Evolutionary conservation across 37 sponge, comb jelly and placozoan species (phyloP), one percentile per base, ranked within the genome.

Genomic region (Amphimedon queenslandica): DNA sequence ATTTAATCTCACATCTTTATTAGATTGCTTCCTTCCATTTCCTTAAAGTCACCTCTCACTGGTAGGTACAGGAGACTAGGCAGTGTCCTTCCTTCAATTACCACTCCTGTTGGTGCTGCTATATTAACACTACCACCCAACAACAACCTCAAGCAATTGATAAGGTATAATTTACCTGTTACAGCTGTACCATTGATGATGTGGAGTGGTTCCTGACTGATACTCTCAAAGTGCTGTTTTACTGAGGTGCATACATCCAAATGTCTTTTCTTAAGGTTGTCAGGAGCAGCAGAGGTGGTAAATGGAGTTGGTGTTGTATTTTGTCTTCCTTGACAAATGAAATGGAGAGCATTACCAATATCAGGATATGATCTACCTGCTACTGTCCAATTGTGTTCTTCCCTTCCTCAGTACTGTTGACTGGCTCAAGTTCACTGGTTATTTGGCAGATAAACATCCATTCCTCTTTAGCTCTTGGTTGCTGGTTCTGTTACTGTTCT

Each of bases 371-470:
- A 42, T 34, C 34, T 16, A 2, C 71, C 32, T 3, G 56, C 55
- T 1, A 4, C n/a, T 41, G 76, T 28, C 83, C 77, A 83, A 53
- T 74, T 55, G 31, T 4, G 2, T 21, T n/a, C 53, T 1, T n/a
- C n/a, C 58, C 53, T 1, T 75, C 71, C 2, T 83, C 34, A 2
- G 51, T 3, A 8, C 34, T 36, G 1, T n/a, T 39, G 35, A 11
- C 8, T 13, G 70, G 63, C 27, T 63, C 70, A 2, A 68, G 8
- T 1, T 63, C 66, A 27, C 64, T 18, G n/a, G 32, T 56, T 4
- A 29, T 55, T 27, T 76, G 71, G 36, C 84, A 84, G 2, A 84
- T 55, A 1, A 71, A 38, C 84, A 84, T 77, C 84, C 84, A 83
- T 28, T 83, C 84, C 23, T 83, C 64, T 2, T 38, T 51, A 29